These are phyloP conservation scores for Sycophaga agraensis DNA, from an alignment of 1,140 invertebrate genomes.

Conservation along the genomic window DNA sequence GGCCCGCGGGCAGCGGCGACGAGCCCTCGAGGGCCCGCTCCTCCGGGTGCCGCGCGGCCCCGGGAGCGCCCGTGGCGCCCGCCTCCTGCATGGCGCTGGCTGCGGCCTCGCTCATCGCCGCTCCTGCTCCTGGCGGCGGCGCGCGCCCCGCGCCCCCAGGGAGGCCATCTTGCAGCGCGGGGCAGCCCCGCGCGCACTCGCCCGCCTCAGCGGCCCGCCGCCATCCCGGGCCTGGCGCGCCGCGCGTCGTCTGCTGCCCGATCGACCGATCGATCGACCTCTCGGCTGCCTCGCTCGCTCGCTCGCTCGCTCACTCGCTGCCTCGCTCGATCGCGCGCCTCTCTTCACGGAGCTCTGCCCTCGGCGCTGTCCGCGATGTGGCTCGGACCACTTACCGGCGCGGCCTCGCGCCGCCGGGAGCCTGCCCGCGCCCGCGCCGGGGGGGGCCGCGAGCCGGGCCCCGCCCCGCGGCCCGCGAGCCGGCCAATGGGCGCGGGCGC, in stretches of 20 bases:
- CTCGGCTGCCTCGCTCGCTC: no score
- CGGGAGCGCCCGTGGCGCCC: neutral
- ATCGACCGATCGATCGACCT: no score
- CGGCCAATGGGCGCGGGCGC: neutral
- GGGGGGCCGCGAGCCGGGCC: neutral
- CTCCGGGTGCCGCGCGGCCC: conserved; percentile 4
- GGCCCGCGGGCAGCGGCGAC: conserved; percentile 1
- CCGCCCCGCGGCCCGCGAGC: neutral
- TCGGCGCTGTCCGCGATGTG: no score
- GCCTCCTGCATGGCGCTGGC: neutral
- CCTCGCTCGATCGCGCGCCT: no score
- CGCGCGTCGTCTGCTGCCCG: no score
- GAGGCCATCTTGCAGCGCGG: conserved; percentile 20
- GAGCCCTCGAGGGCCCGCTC: conserved; percentile 38
- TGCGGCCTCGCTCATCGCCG: neutral
- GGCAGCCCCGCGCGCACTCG: conserved; percentile 41
- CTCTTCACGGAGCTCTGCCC: conserved; percentile 40
- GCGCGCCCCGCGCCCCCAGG: conserved; percentile 32
- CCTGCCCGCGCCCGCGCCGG: neutral
- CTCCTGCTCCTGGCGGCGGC: conserved; percentile 27
- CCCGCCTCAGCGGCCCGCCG: conserved; percentile 12
- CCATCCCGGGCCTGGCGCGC: conserved; percentile 35
- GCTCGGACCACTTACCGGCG: conserved; percentile 31
- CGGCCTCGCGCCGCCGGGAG: neutral
- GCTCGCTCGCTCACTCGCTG: no score